Conservation (phyloP, 2,888 invertebrate genomes). For the Lamellibrachia satsuma region DNA sequence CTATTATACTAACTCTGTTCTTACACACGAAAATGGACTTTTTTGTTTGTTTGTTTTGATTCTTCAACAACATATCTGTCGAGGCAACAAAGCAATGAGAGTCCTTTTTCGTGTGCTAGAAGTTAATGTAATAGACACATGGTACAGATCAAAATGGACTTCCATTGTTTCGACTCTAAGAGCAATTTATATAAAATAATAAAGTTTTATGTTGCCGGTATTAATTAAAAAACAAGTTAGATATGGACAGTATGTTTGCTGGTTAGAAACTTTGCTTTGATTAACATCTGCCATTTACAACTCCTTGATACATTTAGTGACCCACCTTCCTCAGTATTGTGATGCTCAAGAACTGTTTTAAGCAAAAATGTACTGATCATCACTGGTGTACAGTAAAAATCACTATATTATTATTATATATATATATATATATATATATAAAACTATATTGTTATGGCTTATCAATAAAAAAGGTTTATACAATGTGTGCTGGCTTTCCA, state of each 20-base stretch:
- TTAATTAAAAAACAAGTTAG: not conserved
- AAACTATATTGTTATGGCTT: slow-evolving; percentile 9
- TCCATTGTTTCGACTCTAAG: too few relatives aligned
- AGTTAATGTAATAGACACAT: too few relatives aligned
- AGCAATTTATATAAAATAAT: not conserved
- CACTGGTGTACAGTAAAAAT: not conserved
- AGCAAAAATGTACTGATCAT: not conserved
- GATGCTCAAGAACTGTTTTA: not conserved
- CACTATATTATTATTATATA: not conserved
- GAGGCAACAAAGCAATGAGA: too few relatives aligned
- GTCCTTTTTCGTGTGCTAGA: too few relatives aligned
- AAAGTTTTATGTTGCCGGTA: not conserved
- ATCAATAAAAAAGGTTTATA: not conserved
- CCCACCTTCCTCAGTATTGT: not conserved
- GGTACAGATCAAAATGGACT: too few relatives aligned
- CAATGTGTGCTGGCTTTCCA: not conserved
- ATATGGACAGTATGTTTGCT: not conserved
- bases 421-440: not conserved
- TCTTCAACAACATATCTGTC: too few relatives aligned
- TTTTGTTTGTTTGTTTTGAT: too few relatives aligned
- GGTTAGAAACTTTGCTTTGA: not conserved
- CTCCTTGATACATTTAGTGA: not conserved
- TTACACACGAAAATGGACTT: too few relatives aligned
- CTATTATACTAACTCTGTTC: too few relatives aligned
- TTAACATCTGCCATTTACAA: not conserved